phyloP scores from a whole-genome alignment of 2,888 invertebrate genomes.

The Eugnorisma glareosa region DNA sequence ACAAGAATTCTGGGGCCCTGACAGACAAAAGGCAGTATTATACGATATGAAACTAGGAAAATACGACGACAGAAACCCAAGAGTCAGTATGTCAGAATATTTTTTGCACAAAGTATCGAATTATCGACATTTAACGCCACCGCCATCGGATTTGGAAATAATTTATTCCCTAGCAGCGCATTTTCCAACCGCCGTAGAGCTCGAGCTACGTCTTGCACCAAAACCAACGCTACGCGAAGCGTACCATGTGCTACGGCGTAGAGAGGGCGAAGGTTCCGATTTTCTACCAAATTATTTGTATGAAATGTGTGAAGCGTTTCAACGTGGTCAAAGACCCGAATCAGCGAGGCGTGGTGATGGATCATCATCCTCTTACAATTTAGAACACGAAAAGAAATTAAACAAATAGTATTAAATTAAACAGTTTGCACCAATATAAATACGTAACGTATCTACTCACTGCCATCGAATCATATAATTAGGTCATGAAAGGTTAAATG shows the following conservation, averaged over 20 bases:
- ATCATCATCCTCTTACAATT: constrained; percentile 69
- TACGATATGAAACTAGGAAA: constrained; percentile 88
- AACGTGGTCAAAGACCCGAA: constrained; percentile 84
- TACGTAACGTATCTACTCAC: constrained; percentile 60
- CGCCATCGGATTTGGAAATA: constrained; percentile 88
- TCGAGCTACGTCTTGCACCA: constrained; percentile 86
- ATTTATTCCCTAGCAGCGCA: constrained; percentile 88
- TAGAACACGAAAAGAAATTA: constrained; percentile 73
- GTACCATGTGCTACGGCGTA: constrained; percentile 85
- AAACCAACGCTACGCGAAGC: constrained; percentile 88
- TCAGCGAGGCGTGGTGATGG: constrained; percentile 81
- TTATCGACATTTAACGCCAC: constrained; percentile 85
- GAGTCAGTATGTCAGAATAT: constrained; percentile 87
- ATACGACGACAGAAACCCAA: constrained; percentile 81
- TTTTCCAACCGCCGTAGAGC: constrained; percentile 86
- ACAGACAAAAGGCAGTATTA: constrained; percentile 85
- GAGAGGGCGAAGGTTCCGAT: constrained; percentile 85
- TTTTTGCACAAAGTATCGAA: constrained; percentile 88
- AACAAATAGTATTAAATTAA: constrained; percentile 65
- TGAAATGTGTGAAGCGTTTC: constrained; percentile 89
- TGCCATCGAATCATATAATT: constrained; percentile 60
- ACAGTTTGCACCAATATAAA: constrained; percentile 46
- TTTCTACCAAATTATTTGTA: constrained; percentile 88
- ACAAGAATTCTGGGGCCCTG: constrained; percentile 87
- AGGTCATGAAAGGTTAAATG: constrained; percentile 32